Percentiles rank a stretch among this genome's conserved stretches.
phyloP scores from a whole-genome alignment of 2,888 invertebrate species.

The Xestoiulus laeticollis region DNA sequence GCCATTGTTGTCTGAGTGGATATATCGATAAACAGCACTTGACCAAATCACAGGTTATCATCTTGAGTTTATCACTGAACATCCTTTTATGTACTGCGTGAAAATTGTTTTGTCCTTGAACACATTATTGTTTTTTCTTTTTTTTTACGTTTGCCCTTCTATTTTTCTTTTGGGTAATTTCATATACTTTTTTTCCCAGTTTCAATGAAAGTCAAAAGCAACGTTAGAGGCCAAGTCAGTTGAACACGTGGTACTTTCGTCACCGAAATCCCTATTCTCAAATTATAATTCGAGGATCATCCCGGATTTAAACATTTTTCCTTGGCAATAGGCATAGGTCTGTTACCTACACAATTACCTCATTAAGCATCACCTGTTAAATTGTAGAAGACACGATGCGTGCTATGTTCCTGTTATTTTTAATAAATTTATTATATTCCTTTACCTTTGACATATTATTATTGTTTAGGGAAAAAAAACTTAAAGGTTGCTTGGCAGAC shows the following conservation, averaged over 20 bases:
- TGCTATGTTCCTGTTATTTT: neutral
- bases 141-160: neutral
- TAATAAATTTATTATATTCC: neutral
- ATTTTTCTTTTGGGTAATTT: neutral
- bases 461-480: neutral
- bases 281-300: neutral
- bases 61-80: neutral
- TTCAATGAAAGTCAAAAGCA: neutral
- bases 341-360: neutral
- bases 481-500: neutral
- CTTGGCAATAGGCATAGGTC: neutral
- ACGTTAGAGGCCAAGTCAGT: neutral
- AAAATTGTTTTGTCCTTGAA: conserved; percentile 17
- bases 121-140: neutral
- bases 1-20: neutral
- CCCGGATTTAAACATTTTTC: neutral
- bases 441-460: neutral
- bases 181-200: neutral
- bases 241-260: neutral
- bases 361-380: neutral
- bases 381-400: neutral
- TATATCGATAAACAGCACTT: neutral
- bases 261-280: neutral
- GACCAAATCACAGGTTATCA: neutral
- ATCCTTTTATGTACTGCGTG: conserved; percentile 1